Conservation (phyloP, 30 jellyfish, hydroid and myxozoan genomes). For the Haliclystus octoradiatus region DNA sequence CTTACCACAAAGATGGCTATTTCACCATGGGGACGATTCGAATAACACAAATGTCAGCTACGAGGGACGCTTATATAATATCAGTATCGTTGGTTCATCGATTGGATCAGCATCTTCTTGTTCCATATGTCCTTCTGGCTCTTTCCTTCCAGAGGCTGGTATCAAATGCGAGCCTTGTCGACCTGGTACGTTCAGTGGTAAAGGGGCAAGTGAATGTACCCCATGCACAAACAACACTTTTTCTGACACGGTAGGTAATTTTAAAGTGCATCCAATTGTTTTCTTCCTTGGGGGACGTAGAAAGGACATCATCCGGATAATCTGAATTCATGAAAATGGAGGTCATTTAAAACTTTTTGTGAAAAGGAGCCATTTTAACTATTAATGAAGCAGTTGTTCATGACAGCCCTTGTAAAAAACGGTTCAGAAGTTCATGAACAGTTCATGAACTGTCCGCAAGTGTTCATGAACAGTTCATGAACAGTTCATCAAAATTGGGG, state of each 20-base stretch:
- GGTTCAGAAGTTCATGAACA: no score
- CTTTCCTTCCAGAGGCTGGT: slow-evolving; percentile 33
- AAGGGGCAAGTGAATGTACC: slow-evolving; percentile 45
- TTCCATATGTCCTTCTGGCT: slow-evolving; percentile 55
- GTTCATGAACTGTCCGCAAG: no score
- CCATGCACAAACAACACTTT: slow-evolving; percentile 52
- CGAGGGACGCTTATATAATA: slow-evolving; percentile 53
- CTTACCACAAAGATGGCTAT: slow-evolving; percentile 58
- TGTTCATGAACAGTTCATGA: no score
- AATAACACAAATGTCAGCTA: slow-evolving; percentile 52
- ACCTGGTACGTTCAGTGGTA: slow-evolving; percentile 62
- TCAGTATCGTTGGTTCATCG: slow-evolving; percentile 52
- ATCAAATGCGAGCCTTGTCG: slow-evolving; percentile 67
- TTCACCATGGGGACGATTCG: slow-evolving; percentile 81
- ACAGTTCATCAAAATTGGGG: no score
- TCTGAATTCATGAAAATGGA: no score
- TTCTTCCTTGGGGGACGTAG: no score
- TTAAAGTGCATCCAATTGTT: no score
- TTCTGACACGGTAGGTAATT: slow-evolving; percentile 31
- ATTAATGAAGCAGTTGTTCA: no score
- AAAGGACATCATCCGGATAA: no score
- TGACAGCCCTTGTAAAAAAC: no score
- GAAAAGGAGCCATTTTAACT: no score
- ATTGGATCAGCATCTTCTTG: slow-evolving; percentile 53
- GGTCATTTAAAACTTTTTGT: no score